phyloP scores from a whole-genome alignment of 2,888 invertebrate species.

The Gortyna flavago region DNA sequence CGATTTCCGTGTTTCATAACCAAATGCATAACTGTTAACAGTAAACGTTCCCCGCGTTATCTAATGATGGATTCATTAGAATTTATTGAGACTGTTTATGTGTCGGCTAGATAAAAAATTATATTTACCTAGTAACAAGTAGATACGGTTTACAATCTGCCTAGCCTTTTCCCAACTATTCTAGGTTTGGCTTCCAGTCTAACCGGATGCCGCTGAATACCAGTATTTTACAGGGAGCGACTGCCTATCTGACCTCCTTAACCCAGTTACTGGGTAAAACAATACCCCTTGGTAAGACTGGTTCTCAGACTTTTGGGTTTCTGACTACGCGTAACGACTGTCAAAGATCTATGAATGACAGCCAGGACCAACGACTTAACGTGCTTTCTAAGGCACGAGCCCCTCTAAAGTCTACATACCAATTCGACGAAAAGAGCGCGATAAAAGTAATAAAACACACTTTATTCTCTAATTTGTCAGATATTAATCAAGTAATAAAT shows the following conservation, averaged over 20 bases:
- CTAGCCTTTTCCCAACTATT: too few relatives aligned
- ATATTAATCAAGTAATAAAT: constrained; percentile 37
- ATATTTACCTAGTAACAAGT: not conserved
- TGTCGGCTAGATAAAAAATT: not conserved
- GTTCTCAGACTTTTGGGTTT: too few relatives aligned
- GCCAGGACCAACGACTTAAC: too few relatives aligned
- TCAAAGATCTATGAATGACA: too few relatives aligned
- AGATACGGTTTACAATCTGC: not conserved
- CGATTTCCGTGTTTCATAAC: constrained; percentile 44
- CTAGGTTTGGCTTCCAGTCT: too few relatives aligned
- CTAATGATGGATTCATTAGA: constrained; percentile 10
- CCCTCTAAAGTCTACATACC: not conserved
- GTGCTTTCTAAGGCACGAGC: too few relatives aligned
- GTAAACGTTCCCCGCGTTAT: constrained; percentile 16
- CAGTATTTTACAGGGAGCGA: too few relatives aligned
- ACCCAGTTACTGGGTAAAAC: too few relatives aligned
- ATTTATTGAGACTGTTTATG: constrained; percentile 17
- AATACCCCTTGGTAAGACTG: too few relatives aligned
- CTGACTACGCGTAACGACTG: too few relatives aligned
- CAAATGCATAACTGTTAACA: constrained; percentile 10
- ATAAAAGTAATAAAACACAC: constrained; percentile 24
- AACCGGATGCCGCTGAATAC: too few relatives aligned
- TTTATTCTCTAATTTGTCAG: constrained; percentile 23
- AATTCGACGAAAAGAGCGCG: constrained; percentile 13
- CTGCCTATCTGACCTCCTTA: too few relatives aligned